Percentiles rank a stretch among this genome's conserved stretches.
Conservation (phyloP, 2,888 invertebrate species). For the Rutpela maculata region DNA sequence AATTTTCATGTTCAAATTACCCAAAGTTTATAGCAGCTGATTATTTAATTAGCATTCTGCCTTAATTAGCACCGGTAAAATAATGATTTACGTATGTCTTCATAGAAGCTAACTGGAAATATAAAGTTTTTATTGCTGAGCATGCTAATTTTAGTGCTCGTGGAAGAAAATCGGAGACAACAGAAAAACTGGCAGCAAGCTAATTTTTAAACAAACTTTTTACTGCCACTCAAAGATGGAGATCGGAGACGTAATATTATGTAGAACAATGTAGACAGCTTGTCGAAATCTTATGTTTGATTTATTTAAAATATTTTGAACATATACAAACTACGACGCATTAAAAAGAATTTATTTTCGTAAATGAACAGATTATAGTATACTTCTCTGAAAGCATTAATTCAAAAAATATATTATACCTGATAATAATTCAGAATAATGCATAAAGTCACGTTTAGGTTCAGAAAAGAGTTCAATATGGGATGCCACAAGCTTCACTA, state of each 20-base stretch:
- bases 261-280: neutral
- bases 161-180: neutral
- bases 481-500: too few relatives aligned
- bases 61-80: neutral
- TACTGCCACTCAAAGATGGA: neutral
- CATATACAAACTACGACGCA: too few relatives aligned
- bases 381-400: too few relatives aligned
- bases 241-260: neutral
- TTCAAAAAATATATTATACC: too few relatives aligned
- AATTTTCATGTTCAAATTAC: neutral
- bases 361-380: too few relatives aligned
- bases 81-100: neutral
- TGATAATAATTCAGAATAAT: too few relatives aligned
- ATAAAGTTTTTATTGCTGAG: conserved; percentile 2
- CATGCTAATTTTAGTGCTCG: neutral
- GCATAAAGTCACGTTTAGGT: too few relatives aligned
- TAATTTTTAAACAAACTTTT: neutral
- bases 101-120: neutral
- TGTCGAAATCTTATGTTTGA: too few relatives aligned
- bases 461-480: too few relatives aligned
- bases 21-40: neutral
- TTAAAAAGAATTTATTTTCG: too few relatives aligned
- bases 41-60: neutral
- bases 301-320: too few relatives aligned
- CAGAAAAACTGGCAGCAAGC: neutral